Percentiles rank a stretch among this genome's conserved stretches.
phyloP scores from a whole-genome alignment of 2,797 vertebrate species.

The Xenopus petersii region DNA sequence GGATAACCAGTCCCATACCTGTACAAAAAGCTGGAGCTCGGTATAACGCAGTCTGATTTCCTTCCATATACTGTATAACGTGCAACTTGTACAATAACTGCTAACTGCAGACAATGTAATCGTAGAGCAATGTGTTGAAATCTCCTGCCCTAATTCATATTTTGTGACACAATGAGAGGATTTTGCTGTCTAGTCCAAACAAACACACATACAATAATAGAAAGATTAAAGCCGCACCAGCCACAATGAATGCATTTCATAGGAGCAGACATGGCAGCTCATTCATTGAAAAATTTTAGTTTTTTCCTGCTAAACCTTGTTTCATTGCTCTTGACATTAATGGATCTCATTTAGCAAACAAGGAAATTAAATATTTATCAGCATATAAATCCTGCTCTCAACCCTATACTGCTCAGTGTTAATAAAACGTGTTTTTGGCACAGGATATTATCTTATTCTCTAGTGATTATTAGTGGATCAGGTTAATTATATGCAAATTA shows the following conservation, averaged over 20 bases:
- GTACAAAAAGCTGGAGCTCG: too few relatives aligned
- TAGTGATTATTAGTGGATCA: neutral
- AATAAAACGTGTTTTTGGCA: neutral
- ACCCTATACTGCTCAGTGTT: neutral
- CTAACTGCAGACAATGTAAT: too few relatives aligned
- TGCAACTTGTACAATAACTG: too few relatives aligned
- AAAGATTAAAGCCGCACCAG: slow-evolving; percentile 12
- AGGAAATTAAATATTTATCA: slow-evolving; percentile 38
- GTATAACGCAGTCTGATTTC: too few relatives aligned
- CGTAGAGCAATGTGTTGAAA: too few relatives aligned
- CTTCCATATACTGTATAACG: too few relatives aligned
- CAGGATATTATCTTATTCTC: neutral
- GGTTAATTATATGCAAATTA: neutral
- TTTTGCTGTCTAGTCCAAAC: neutral
- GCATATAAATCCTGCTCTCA: slow-evolving; percentile 17
- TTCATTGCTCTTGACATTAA: slow-evolving; percentile 26
- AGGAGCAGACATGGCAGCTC: slow-evolving; percentile 13
- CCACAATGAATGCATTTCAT: slow-evolving; percentile 33
- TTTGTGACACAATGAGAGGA: neutral
- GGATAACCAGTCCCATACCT: too few relatives aligned
- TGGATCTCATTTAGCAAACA: slow-evolving; percentile 17
- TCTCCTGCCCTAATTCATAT: too few relatives aligned
- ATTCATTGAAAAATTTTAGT: neutral
- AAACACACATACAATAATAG: neutral
- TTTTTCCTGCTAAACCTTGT: slow-evolving; percentile 4